These are phyloP conservation scores for Ramphastos sulfuratus DNA, from an alignment of 2,113 vertebrate species.

Conservation along the genomic window DNA sequence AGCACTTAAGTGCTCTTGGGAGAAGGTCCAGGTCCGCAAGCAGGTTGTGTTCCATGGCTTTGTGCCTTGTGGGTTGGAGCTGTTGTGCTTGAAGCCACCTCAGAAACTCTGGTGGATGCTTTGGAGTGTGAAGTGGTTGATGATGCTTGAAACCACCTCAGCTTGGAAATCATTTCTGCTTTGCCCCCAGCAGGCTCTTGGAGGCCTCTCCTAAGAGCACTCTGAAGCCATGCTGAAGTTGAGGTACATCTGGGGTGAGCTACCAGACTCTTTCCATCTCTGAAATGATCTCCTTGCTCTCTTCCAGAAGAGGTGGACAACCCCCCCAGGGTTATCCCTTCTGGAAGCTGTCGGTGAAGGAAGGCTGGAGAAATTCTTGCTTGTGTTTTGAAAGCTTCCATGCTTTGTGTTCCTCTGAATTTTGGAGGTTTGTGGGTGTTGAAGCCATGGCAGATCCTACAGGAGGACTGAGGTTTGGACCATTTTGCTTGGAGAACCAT, in stretches of 20 bases:
- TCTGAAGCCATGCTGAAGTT: background rate
- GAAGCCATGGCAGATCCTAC: background rate
- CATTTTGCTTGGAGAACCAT: accelerated
- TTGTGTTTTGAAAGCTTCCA: accelerated
- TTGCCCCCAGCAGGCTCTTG: accelerated
- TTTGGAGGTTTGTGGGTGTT: accelerated
- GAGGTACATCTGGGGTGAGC: background rate
- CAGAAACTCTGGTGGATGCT: background rate
- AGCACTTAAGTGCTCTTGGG: background rate
- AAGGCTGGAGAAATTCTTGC: background rate
- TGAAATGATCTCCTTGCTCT: accelerated
- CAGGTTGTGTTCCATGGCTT: background rate
- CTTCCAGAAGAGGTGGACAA: too few species aligned
- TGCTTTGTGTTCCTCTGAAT: accelerated
- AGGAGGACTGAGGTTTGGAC: background rate
- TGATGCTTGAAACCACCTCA: background rate
- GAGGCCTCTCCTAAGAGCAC: background rate
- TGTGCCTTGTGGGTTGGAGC: background rate
- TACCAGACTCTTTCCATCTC: too few species aligned
- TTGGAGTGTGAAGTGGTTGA: accelerated
- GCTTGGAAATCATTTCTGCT: background rate
- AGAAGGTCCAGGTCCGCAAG: background rate
- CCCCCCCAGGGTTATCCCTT: too few species aligned
- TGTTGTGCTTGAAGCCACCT: background rate
- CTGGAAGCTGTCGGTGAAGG: too few species aligned